Conservation (phyloP, 2,113 vertebrate genomes). For the Hiodon tergisus region DNA sequence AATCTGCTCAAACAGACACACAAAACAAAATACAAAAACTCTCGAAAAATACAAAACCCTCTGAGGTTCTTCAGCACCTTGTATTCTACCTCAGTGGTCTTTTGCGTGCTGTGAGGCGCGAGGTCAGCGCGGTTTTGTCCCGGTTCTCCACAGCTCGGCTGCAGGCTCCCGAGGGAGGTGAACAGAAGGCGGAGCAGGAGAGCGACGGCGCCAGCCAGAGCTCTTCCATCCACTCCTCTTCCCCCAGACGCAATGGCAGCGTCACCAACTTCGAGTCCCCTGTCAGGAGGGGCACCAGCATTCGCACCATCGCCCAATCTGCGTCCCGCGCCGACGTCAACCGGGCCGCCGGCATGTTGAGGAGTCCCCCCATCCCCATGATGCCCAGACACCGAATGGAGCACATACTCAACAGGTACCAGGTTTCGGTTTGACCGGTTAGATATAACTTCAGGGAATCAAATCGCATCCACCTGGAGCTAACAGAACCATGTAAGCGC, state of each 20-base stretch:
- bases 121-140: background rate
- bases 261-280: constrained; percentile 67
- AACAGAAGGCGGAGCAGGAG: constrained; percentile 67
- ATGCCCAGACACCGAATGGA: constrained; percentile 57
- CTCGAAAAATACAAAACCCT: too few species aligned
- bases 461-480: background rate
- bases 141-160: constrained; percentile 62
- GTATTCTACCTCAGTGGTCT: too few species aligned
- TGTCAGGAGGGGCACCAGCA: constrained; percentile 54
- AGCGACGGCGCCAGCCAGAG: constrained; percentile 65
- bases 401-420: constrained; percentile 64
- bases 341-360: constrained; percentile 35
- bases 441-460: background rate
- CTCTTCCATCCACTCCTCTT: constrained; percentile 57
- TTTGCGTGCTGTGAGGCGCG: background rate
- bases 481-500: background rate
- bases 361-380: constrained; percentile 52
- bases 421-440: background rate
- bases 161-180: constrained; percentile 66
- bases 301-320: constrained; percentile 70
- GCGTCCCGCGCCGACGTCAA: constrained; percentile 54
- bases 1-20: too few species aligned
- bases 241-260: constrained; percentile 67
- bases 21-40: too few species aligned
- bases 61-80: too few species aligned